phyloP scores from a whole-genome alignment of 2,888 invertebrate genomes.

The Lasioglossum calceatum region DNA sequence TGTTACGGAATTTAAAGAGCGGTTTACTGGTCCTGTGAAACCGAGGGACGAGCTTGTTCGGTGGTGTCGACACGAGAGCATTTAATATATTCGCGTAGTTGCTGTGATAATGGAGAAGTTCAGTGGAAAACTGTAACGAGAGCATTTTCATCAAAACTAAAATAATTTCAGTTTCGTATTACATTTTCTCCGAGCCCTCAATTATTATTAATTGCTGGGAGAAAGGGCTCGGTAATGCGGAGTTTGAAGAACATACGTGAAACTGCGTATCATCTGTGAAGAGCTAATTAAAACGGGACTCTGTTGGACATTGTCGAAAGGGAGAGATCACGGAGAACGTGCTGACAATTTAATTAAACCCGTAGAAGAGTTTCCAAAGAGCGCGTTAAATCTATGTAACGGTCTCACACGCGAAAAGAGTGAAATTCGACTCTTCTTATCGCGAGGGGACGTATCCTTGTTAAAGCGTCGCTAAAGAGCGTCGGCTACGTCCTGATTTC shows the following conservation, averaged over 20 bases:
- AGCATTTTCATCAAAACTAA: neutral
- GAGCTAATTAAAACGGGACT: slow-evolving; percentile 3
- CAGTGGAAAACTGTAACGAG: neutral
- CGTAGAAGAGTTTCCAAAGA: neutral
- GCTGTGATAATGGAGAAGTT: neutral
- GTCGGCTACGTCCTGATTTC: slow-evolving; percentile 43
- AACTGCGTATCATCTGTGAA: neutral
- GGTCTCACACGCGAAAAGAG: neutral
- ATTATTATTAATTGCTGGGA: neutral
- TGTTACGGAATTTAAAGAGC: too few relatives aligned
- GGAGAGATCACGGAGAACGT: neutral
- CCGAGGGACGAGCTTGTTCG: neutral
- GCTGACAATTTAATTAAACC: slow-evolving; percentile 7
- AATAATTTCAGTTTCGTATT: neutral
- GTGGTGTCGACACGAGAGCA: neutral
- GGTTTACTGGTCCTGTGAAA: neutral
- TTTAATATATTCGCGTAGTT: neutral
- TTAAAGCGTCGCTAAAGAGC: slow-evolving; percentile 34
- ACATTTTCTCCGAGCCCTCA: neutral
- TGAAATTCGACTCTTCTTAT: neutral
- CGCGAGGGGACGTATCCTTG: neutral
- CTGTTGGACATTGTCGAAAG: neutral
- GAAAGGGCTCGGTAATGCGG: neutral
- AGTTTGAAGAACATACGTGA: neutral
- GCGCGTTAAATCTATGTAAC: neutral